A percentile compares a stretch with the other conserved stretches of the same genome.
Evolutionary conservation across 1,140 invertebrate genomes (phyloP).

Genomic region (Chrysopa pallens): DNA sequence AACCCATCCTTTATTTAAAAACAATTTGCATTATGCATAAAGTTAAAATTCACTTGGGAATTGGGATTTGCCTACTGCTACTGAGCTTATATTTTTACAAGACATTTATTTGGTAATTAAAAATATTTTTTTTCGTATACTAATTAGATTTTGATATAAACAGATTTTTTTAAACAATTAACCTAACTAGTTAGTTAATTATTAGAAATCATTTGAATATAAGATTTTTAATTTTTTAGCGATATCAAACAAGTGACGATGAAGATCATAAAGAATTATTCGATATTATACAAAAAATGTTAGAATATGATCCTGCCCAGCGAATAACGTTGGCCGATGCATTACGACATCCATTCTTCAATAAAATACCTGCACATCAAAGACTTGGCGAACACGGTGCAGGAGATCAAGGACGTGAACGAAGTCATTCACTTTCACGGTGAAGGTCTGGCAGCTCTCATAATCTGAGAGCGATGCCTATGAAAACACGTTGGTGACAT

Average conservation of each 20-base stretch:
- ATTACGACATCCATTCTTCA: constrained; percentile 85
- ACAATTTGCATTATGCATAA: too few relatives aligned
- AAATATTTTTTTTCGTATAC: too few relatives aligned
- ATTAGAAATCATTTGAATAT: too few relatives aligned
- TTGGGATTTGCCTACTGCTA: too few relatives aligned
- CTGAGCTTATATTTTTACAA: too few relatives aligned
- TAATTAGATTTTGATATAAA: too few relatives aligned
- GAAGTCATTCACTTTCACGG: constrained; percentile 41
- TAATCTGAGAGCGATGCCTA: constrained; percentile 2
- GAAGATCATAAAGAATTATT: constrained; percentile 86
- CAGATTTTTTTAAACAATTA: too few relatives aligned
- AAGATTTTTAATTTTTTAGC: too few relatives aligned
- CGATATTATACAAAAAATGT: constrained; percentile 86
- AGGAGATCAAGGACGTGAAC: constrained; percentile 30
- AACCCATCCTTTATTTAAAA: too few relatives aligned
- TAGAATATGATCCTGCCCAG: constrained; percentile 88
- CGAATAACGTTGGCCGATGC: constrained; percentile 80
- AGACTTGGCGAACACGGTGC: constrained; percentile 38
- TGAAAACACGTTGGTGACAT: background rate
- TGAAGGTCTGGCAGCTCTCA: constrained; percentile 26
- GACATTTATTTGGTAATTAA: too few relatives aligned
- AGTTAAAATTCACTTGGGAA: too few relatives aligned
- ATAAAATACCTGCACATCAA: constrained; percentile 56
- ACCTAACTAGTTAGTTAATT: too few relatives aligned
- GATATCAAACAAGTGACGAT: constrained; percentile 77